These are phyloP conservation scores for Amiota communis DNA, from an alignment of 2,888 invertebrate species.

Conservation along the genomic window DNA sequence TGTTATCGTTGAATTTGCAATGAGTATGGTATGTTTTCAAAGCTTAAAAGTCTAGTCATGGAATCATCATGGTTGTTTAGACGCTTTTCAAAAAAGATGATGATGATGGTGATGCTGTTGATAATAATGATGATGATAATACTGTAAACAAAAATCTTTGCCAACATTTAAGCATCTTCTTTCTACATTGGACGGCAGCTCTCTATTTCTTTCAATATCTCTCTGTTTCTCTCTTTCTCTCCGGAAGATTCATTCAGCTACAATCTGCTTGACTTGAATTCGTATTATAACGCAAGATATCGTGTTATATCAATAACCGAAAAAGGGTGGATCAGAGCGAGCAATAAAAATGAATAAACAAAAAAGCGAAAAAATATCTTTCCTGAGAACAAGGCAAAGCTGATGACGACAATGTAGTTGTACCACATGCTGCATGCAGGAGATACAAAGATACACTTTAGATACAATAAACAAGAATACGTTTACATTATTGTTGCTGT, in stretches of 20 bases:
- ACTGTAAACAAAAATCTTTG: conserved; percentile 54
- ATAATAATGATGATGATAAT: conserved; percentile 43
- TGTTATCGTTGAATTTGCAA: background rate
- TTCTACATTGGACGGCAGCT: background rate
- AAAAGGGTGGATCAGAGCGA: conserved; percentile 70
- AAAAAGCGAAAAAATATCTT: conserved; percentile 34
- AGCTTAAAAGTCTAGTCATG: too few relatives aligned
- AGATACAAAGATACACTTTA: background rate
- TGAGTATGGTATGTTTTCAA: too few relatives aligned
- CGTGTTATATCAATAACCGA: conserved; percentile 72
- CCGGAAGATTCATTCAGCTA: background rate
- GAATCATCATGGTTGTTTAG: conserved; percentile 5
- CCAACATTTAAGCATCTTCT: conserved; percentile 14
- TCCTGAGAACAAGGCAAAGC: conserved; percentile 27
- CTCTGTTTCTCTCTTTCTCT: background rate
- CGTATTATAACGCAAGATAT: conserved; percentile 49
- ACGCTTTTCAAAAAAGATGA: conserved; percentile 17
- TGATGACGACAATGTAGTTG: background rate
- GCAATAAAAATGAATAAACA: conserved; percentile 36
- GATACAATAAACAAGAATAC: too few relatives aligned
- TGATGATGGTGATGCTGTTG: conserved; percentile 7
- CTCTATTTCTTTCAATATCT: background rate
- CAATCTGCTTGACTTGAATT: background rate
- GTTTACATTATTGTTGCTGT: background rate
- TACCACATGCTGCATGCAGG: conserved; percentile 1